Base-by-base conservation (phyloP, 1,140 invertebrate genomes). In the Brachionus asplanchnoidis region DNA sequence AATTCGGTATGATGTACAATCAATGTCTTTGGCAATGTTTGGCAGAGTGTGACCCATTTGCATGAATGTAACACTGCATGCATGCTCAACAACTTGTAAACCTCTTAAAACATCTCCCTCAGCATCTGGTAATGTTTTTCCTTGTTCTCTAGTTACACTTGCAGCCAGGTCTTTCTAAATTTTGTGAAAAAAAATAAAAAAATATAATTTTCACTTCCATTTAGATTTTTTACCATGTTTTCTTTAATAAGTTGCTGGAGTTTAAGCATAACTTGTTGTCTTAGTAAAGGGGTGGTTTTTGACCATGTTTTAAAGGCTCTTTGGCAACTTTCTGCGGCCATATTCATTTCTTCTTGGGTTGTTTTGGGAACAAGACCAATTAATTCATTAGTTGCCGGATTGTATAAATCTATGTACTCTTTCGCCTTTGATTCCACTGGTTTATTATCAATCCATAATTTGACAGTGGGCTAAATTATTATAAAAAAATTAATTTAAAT, bases 51-150 rank as follows among this genome's bases (percentile, higher is more conserved):
- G 97, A 0, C 98, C 98, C 87, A 97, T 92, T 86, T 95, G 93
- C 0, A 99, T 91, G 12, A 92, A 94, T 2, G 97, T 95, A 85
- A 98, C 95, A 86, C 95, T 94, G 88, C 97, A 96, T 86, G 95
- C 95, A 87, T 97, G 95, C 88, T 99, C 97, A 26, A 99, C 96
- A 68, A 98, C 95, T 93, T 99, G 97, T 84, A 99, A 92, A 80
- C 98, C 98, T 88, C 98, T 92, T 65, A 97, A 92, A 4, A 99
- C 97, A 91, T 99, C 98, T 70, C 98, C 98, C 89, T 99, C 96
- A 28, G 98, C 97, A 91, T 99, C 98, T 23, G 93, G 92, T 70
- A 97, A 91, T 0, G 98, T 99, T 90, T 99, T 99, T 28, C 98
- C 98, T 91, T 99, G 97, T 91, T 99, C 97, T 86, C 92, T 90